Evolutionary conservation across 2,888 invertebrate genomes (phyloP).

Genomic region (Megamerina dolium): DNA sequence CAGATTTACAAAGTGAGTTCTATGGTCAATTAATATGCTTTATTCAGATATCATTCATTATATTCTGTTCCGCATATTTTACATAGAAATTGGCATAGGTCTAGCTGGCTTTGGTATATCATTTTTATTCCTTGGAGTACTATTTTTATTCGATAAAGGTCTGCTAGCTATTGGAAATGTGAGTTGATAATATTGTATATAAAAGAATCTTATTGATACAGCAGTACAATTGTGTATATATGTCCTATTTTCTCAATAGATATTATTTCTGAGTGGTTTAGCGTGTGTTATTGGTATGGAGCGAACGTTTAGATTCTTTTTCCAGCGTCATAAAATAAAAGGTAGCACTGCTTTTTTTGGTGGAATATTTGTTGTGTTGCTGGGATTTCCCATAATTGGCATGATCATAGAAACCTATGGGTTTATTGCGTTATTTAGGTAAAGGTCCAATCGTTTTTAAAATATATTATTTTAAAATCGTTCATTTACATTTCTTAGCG

Average conservation of each 20-base stretch:
- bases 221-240: no score
- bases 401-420: slow-evolving; percentile 97
- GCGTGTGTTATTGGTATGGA: slow-evolving; percentile 95
- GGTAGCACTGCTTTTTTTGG: slow-evolving; percentile 86
- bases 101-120: slow-evolving; percentile 92
- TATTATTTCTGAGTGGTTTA: slow-evolving; percentile 90
- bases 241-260: slow-evolving; percentile 53
- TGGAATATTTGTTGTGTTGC: slow-evolving; percentile 83
- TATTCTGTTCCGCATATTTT: not conserved
- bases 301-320: slow-evolving; percentile 94
- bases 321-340: slow-evolving; percentile 91
- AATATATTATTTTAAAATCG: slow-evolving; percentile 5
- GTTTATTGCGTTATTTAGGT: slow-evolving; percentile 81
- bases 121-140: slow-evolving; percentile 88
- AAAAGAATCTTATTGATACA: not conserved
- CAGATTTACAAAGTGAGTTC: slow-evolving; percentile 77
- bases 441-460: slow-evolving; percentile 22
- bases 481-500: slow-evolving; percentile 56
- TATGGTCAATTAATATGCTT: not conserved
- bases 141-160: slow-evolving; percentile 94
- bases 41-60: not conserved
- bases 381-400: slow-evolving; percentile 94
- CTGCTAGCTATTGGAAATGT: slow-evolving; percentile 98
- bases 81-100: slow-evolving; percentile 91
- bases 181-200: slow-evolving; percentile 53